phyloP scores from a whole-genome alignment of 2,797 vertebrate genomes.

The Erpetoichthys calabaricus region DNA sequence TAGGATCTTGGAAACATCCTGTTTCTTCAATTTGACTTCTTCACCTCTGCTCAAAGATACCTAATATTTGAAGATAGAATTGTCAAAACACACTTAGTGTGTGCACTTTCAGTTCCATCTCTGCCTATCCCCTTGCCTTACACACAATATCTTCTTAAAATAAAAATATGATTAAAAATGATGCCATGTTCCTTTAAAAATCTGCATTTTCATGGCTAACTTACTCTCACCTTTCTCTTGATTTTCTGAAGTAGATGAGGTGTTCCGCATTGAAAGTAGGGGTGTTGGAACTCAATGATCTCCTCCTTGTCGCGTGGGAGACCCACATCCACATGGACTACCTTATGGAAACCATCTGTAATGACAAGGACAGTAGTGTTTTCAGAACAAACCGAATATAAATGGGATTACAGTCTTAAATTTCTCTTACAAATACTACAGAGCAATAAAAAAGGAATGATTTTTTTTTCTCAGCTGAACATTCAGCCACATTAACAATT shows the following conservation, averaged over 20 bases:
- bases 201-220: too few species aligned
- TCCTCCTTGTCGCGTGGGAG: conserved; percentile 11
- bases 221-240: conserved; percentile 20
- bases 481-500: too few species aligned
- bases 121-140: too few species aligned
- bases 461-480: too few species aligned
- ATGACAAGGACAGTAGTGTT: background rate
- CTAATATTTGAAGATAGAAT: conserved; percentile 2
- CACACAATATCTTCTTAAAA: too few species aligned
- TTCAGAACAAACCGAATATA: background rate
- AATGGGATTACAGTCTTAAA: too few species aligned
- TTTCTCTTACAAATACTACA: too few species aligned
- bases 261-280: conserved; percentile 16
- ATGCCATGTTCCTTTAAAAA: too few species aligned
- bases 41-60: conserved; percentile 18
- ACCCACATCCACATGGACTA: conserved; percentile 15
- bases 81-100: too few species aligned
- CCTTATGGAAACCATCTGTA: conserved; percentile 26
- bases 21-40: conserved; percentile 13
- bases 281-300: conserved; percentile 20
- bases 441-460: too few species aligned
- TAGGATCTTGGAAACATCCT: conserved; percentile 18
- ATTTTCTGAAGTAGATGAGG: conserved; percentile 20
- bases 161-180: too few species aligned
- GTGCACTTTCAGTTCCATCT: too few species aligned